Base-by-base conservation (phyloP, 2,888 invertebrate species). In the Meiosimyza platycephala region DNA sequence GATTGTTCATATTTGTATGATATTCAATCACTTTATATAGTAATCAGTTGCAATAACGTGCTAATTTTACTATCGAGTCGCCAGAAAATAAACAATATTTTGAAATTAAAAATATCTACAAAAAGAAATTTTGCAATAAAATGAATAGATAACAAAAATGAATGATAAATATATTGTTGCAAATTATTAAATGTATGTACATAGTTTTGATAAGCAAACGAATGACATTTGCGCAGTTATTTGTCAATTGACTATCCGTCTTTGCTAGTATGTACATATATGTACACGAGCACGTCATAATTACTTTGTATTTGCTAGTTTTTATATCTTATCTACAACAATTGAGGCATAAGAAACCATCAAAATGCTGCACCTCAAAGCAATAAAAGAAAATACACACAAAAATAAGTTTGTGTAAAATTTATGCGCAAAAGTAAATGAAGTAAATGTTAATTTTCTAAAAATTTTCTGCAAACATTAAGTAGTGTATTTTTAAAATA, bases 281-380 rank as follows among this genome's bases (percentile, higher is more conserved):
- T 22, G 6, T 22, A 59, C 3, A 22, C 2, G 16, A 6, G 5
- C 16, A 57, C 16, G 47, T 59, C 33, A 18, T 68, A 68, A 68
- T 68, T 57, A 68, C 68, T 68, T 33, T 7, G 15, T 59, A 68
- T 55, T 55, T 68, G 50, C 12, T 57, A 1, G 13, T 33, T 33
- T 6, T 4, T n/a, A 52, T 66, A 66, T 66, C 40, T 66, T 54
- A 66, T 66, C 55, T 40, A 7, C n/a, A 18, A n/a, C n/a, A 54
- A 12, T 16, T 54, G 54, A 16, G 12, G 54, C 12, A 18, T 12
- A 16, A 40, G 9, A 40, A 40, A 9, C 40, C 40, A 40, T 40
- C 40, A 40, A 40, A 40, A 40, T 2, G 9, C 40, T 0, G 6
- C 2, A 9, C 40, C 40, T 40, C 40, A 40, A 40, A 40, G 4